phyloP scores from a whole-genome alignment of 2,113 vertebrate genomes.

The Sigmodon hispidus region DNA sequence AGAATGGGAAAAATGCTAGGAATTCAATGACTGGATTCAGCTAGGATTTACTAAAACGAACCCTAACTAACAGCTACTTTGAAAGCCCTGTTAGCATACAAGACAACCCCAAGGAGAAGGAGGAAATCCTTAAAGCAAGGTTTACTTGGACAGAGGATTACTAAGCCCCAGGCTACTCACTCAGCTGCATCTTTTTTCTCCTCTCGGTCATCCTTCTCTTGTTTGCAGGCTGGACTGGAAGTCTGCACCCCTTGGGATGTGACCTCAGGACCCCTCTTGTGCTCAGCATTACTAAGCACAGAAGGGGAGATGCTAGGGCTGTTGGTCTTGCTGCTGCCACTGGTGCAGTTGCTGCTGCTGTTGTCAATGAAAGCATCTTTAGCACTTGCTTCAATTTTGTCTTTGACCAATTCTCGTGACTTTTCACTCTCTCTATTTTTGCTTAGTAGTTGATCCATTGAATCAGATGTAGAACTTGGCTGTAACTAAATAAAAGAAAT shows the following conservation, averaged over 20 bases:
- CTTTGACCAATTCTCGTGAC: constrained; percentile 92
- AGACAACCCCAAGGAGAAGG: background rate
- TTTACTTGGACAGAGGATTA: background rate
- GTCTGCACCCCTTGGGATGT: constrained; percentile 98
- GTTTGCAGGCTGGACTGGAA: constrained; percentile 90
- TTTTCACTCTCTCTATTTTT: constrained; percentile 95
- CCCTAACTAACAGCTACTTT: background rate
- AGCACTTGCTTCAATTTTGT: constrained; percentile 89
- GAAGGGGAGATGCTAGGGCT: constrained; percentile 93
- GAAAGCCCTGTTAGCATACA: background rate
- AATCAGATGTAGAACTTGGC: constrained; percentile 93
- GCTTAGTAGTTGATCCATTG: constrained; percentile 92
- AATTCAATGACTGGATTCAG: background rate
- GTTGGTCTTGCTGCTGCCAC: constrained; percentile 91
- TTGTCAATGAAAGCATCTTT: constrained; percentile 88
- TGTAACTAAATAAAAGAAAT: constrained; percentile 90
- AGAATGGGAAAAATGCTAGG: background rate
- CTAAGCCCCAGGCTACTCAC: constrained; percentile 87
- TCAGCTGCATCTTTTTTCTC: constrained; percentile 96
- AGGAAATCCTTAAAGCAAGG: background rate
- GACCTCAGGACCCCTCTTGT: constrained; percentile 95
- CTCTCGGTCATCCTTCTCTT: constrained; percentile 94
- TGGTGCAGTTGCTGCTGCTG: constrained; percentile 85
- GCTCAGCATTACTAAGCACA: constrained; percentile 87
- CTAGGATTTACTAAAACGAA: background rate